Base-by-base conservation (phyloP, 2,888 invertebrate genomes). In the Pheosia tremula region DNA sequence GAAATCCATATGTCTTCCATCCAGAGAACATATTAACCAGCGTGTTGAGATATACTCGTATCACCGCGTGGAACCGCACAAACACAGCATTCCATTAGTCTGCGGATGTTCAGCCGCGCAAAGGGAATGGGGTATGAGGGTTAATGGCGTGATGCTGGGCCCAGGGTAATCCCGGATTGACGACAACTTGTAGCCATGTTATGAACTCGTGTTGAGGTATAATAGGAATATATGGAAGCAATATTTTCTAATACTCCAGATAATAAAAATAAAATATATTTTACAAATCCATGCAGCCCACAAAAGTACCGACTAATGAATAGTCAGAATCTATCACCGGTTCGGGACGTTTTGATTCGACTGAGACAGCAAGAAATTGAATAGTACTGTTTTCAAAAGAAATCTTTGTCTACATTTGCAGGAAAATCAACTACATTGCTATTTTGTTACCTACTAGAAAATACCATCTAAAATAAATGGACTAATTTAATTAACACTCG, bases 101-200 rank as follows among this genome's bases (percentile, higher is more conserved):
- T 4, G 37, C 37, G 50, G 50, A 37, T 37, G 53, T 8, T n/a
- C 24, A 24, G 45, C 54, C n/a, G 54, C 47, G 59, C 55, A 59
- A 59, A 59, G 38, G 59, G 55, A 59, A 59, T 59, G 55, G 39
- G 55, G 47, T 56, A 49, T 54, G 13, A 24, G 6, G 13, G 59
- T 39, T 59, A 59, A 59, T 56, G 59, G 55, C 38, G 55, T 49
- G 55, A 56, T 36, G 24, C 55, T 37, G 11, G 13, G n/a, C 49
- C 13, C 47, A 11, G 38, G 57, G 39, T 59, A 49, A 56, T 59
- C 59, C 55, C 55, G 59, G 59, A 59, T 59, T 37, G 10, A 10
- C 4, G 11, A 10, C n/a, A 37, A 53, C 9, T 11, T 37, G 53
- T 37, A 37, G n/a, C 24, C 24, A 9, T 9, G 43, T 43, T 9